Evolutionary conservation across 2,797 vertebrate species (phyloP), one percentile per base, ranked within the genome.

Genomic region (Aulostomus chinensis): DNA sequence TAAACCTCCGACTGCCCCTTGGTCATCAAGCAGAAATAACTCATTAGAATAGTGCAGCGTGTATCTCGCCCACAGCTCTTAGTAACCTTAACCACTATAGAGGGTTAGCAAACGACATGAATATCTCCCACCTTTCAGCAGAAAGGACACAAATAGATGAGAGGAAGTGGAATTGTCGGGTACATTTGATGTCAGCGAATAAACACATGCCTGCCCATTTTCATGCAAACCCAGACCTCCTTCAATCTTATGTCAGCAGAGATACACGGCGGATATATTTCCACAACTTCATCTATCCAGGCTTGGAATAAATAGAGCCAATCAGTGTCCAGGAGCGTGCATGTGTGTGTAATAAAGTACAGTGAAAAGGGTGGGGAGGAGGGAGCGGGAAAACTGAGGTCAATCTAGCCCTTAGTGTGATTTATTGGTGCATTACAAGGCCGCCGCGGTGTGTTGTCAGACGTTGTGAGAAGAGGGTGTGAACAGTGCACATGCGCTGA

Each of bases 381-480:
- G 65, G 42, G 43, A 49, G 57, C 15, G 4, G 36, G 56, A 70
- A 50, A 38, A 64, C 68, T 77, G 65, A 85, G 80, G 80, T 85
- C 83, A 82, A 53, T 62, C 32, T 18, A 28, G 63, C 78, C 59
- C 51, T 80, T 67, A 37, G 37, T 70, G 50, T 78, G 82, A 89
- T 85, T 83, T 83, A 89, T 77, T 58, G 73, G 39, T 57, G 63
- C 76, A 73, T 83, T 82, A 73, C 78, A 73, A 65, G 50, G 68
- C 61, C 51, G 48, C 59, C 45, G 14, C 34, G 14, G 35, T 9
- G 7, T 42, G 65, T 22, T 4, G 11, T 42, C 35, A 32, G 9
- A 15, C 5, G 2, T 25, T 13, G 22, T 12, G 22, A 17, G 10
- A 10, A 9, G 22, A 7, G 3, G 4, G 36, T 34, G 68, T 28